Evolutionary conservation across 1,140 invertebrate species (phyloP), one percentile per base, ranked within the genome.

Genomic region (Magallana ariakensis): DNA sequence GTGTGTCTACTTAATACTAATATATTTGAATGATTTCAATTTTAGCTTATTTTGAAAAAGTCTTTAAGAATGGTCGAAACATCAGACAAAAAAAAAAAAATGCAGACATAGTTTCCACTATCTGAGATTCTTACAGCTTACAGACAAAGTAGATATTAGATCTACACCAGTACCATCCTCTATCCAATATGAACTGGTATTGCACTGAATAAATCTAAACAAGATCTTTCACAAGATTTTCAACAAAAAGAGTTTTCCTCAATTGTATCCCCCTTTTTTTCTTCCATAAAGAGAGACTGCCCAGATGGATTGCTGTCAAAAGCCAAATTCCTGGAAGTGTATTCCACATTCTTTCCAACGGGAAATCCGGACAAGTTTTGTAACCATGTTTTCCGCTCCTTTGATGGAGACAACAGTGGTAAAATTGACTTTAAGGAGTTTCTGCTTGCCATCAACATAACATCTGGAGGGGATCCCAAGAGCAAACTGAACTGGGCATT

Each of bases 401-500:
- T 99, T 95, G 98, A 99, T 94, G 98, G 98, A 96, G 99, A 99
- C 95, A 98, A 99, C 95, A 99, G 99, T 95, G 99, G 94, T 1
- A 93, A 94, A 89, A 95, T 95, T 83, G 94, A 95, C 87, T 95
- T 95, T 88, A 95, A 95, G 84, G 94, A 94, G 87, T 94, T 94
- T 87, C 89, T 94, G 16, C 82, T 94, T 94, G 99, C 99, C 91
- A 99, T 99, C 94, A 99, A 99, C 95, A 98, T 99, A 84, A 99
- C 98, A 81, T 94, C 93, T 86, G 98, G 98, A 90, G 98, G 98
- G 82, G 99, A 98, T 90, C 98, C 98, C 16, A 98, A 99, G 94
- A 98, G 99, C 94, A 99, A 99, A 95, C 96, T 99, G 70, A 99
- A 99, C 95, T 99, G 99, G 99, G 99, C 99, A 70, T 99, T 99